Evolutionary conservation across 2,113 vertebrate species (phyloP).

Genomic region (Montifringilla adamsi): DNA sequence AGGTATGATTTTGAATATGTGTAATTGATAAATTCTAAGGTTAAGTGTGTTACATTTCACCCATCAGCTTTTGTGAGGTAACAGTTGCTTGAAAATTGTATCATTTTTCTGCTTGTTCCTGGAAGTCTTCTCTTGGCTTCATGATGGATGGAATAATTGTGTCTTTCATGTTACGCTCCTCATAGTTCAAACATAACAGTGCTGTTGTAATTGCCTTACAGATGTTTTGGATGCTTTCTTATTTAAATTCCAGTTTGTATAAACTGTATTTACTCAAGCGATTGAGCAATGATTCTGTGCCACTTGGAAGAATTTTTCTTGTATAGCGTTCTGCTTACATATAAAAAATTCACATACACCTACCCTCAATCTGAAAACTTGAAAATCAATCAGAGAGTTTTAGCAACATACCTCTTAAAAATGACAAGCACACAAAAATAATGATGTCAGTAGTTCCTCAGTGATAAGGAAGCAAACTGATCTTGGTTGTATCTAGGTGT

Average conservation of each 20-base stretch:
- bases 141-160: neutral
- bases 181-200: neutral
- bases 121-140: neutral
- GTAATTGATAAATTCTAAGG: neutral
- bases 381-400: neutral
- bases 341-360: neutral
- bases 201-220: neutral
- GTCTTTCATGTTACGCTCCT: neutral
- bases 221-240: neutral
- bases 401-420: neutral
- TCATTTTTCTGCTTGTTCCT: neutral
- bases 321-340: neutral
- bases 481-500: neutral
- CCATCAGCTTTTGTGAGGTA: neutral
- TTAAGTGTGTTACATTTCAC: neutral
- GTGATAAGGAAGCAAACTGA: neutral
- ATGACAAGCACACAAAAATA: neutral
- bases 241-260: neutral
- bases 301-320: neutral
- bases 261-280: neutral
- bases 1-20: constrained; percentile 73
- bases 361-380: neutral
- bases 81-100: neutral
- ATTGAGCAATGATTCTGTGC: neutral
- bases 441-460: neutral